These are phyloP conservation scores for Hypsopygia costalis DNA, from an alignment of 2,888 invertebrate genomes.

Conservation along the genomic window DNA sequence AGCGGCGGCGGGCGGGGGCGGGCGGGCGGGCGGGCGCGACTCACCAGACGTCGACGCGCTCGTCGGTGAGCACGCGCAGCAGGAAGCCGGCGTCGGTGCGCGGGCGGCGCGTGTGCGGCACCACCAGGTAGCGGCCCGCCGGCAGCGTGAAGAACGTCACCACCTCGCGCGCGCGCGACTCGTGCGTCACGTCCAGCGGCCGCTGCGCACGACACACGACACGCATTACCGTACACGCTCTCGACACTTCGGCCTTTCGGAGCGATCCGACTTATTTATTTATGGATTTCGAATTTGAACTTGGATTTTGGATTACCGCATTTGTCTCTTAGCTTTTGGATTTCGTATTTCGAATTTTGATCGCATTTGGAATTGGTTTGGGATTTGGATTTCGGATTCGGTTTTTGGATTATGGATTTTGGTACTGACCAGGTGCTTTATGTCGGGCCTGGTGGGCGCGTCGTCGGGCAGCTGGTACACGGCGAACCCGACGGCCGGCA, in stretches of 20 bases:
- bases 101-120: constrained; percentile 85
- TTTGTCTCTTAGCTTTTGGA: too few species aligned
- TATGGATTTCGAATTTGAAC: too few species aligned
- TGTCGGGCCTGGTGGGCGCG: too few species aligned
- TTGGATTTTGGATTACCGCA: too few species aligned
- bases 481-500: constrained; percentile 85
- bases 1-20: not conserved
- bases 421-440: constrained; percentile 51
- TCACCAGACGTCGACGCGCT: constrained; percentile 86
- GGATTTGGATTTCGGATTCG: too few species aligned
- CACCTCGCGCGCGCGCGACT: constrained; percentile 72
- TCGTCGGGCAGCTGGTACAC: constrained; percentile 83
- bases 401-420: too few species aligned
- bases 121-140: constrained; percentile 86
- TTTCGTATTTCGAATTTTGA: too few species aligned
- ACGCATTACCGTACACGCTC: too few species aligned
- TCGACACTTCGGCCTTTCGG: too few species aligned
- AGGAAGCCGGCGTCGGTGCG: constrained; percentile 86
- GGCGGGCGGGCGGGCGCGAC: constrained; percentile 11
- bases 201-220: constrained; percentile 15
- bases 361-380: too few species aligned
- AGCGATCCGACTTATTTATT: too few species aligned
- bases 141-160: constrained; percentile 88
- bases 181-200: constrained; percentile 84
- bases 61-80: constrained; percentile 85